Percentiles rank a stretch among this genome's conserved stretches.
phyloP scores from a whole-genome alignment of 2,797 vertebrate genomes.

The Mormyrops boulengeri region DNA sequence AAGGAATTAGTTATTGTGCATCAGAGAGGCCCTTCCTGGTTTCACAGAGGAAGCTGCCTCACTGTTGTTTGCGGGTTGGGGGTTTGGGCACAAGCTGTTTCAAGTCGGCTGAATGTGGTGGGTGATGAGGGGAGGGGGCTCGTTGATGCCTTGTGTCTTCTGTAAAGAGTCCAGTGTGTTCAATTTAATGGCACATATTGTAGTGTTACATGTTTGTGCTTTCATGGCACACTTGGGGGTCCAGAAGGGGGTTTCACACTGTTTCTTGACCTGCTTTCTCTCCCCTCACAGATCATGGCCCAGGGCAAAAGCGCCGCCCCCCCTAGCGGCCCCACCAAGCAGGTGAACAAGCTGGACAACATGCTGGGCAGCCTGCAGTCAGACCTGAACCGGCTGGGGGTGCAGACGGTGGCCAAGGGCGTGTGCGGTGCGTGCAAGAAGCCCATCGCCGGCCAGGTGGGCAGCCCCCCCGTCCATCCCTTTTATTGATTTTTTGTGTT shows the following conservation, averaged over 20 bases:
- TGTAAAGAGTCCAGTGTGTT: background rate
- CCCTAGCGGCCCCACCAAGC: constrained; percentile 68
- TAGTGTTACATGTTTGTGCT: background rate
- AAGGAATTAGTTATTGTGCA: background rate
- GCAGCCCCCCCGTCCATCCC: background rate
- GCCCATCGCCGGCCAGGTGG: constrained; percentile 89
- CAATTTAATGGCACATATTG: background rate
- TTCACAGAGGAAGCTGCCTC: background rate
- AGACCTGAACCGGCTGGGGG: constrained; percentile 83
- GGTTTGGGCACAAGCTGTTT: background rate
- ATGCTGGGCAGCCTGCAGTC: constrained; percentile 93
- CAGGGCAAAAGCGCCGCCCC: constrained; percentile 71
- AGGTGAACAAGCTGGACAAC: constrained; percentile 89
- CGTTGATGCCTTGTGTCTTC: background rate
- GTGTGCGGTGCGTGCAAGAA: constrained; percentile 95
- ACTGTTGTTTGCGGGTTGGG: background rate
- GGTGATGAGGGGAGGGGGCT: background rate
- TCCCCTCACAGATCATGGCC: constrained; percentile 72
- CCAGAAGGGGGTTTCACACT: background rate
- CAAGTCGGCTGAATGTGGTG: background rate
- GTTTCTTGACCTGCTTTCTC: background rate
- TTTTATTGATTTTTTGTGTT: background rate
- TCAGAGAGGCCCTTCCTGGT: background rate
- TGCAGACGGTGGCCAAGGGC: constrained; percentile 86
- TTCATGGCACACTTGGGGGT: background rate